These are phyloP conservation scores for Anorthoa munda DNA, from an alignment of 2,888 invertebrate genomes.

Conservation along the genomic window DNA sequence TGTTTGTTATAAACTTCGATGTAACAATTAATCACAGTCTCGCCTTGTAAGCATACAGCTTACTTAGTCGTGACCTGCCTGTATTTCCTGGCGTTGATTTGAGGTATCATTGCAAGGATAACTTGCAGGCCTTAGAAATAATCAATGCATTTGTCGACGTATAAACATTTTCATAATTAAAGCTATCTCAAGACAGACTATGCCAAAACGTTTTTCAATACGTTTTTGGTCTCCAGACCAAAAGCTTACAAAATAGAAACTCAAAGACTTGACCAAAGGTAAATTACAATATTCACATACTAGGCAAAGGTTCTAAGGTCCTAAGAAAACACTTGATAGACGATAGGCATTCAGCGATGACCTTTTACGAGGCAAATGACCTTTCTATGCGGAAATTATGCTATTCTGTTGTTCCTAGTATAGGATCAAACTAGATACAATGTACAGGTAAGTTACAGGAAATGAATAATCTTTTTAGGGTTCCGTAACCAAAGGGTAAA, in stretches of 20 bases:
- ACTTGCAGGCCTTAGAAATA: background rate
- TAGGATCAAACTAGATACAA: conserved; percentile 1
- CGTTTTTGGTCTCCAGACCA: background rate
- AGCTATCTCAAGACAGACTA: background rate
- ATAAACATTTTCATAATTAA: background rate
- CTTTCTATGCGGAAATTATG: conserved; percentile 50
- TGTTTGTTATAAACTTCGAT: too few relatives aligned
- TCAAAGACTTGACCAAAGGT: background rate
- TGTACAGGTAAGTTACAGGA: background rate
- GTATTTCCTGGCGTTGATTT: background rate
- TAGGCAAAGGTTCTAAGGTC: background rate
- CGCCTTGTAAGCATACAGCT: too few relatives aligned
- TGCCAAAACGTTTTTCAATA: background rate
- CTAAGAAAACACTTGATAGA: background rate
- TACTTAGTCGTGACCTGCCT: too few relatives aligned
- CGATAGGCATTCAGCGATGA: conserved; percentile 4
- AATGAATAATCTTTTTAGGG: background rate
- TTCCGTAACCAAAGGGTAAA: too few relatives aligned
- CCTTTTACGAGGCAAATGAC: conserved; percentile 45
- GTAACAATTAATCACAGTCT: background rate
- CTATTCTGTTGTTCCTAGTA: conserved; percentile 14
- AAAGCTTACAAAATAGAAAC: background rate
- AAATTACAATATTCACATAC: background rate
- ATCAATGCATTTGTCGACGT: background rate
- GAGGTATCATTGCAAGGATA: background rate